Base-by-base conservation (phyloP, 2,113 vertebrate genomes). In the Phylloscopus trochilus region DNA sequence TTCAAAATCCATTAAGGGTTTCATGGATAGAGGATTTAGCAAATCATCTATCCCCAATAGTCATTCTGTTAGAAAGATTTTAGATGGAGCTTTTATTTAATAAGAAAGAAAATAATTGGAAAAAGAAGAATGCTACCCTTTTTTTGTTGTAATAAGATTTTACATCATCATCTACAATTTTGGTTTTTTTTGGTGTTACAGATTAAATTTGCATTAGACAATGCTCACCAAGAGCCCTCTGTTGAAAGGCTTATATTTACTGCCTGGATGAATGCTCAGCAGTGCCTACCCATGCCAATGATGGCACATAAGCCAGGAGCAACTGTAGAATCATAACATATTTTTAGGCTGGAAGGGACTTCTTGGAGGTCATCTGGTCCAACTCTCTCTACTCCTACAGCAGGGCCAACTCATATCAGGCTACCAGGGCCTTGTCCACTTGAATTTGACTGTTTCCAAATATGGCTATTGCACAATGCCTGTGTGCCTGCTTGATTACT, bases 1-100 rank as follows among this genome's bases (percentile, higher is more conserved):
- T 89, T 96, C 75, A 58, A 56, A 86, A 76, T 43, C 56, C 68
- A 70, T 90, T 88, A 92, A 83, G 75, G 13, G 39, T 80, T 90
- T 94, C 7, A 31, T 60, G 74, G 76, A 52, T 74, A 55, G 55
- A 80, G 47, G 63, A 83, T 90, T 90, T 55, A 91, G 82, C 60
- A 70, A 90, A 77, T 70, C 41, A 17, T 64, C 43, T 68, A 75
- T 92, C 53, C 66, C 47, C 73, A 81, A 1, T 3, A 66, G 76
- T 64, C 4, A 3, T 73, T 91, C 33, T 43, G 9, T 66, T 87
- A 68, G 30, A 47, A 92, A 77, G 56, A 46, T 56, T 91, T 83
- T 85, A 82, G 46, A 30, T 66, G 5, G 39, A 58, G 28, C 24
- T 82, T 84, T 85, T 89, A 46, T 68, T 92, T 80, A 26, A 39